Base-by-base conservation (phyloP, 2,113 vertebrate genomes). In the Solea solea region DNA sequence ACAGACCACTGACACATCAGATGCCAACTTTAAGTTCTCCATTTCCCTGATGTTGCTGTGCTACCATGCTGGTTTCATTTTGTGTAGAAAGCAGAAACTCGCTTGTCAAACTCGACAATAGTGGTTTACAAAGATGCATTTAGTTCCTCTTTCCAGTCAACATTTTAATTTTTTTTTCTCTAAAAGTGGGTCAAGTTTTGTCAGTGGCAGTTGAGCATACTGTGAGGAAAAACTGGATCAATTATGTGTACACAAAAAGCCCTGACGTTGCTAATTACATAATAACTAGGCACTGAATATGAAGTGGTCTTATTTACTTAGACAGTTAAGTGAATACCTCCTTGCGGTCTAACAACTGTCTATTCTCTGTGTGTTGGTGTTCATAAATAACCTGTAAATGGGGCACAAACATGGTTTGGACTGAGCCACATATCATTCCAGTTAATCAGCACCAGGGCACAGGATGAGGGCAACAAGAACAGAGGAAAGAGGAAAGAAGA, bases 31-130 rank as follows among this genome's bases (percentile, higher is more conserved):
- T 34, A 34, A 39, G 25, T 67, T 69, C 40, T 66, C 12, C 34
- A 21, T 61, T 39, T n/a, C 4, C 52, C 7, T 9, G 25, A n/a
- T 54, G 41, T 63, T 28, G 21, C 42, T 28, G 42, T 44, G 44
- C 39, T 52, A 61, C 49, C 57, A 5, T 10, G 13, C n/a, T 52
- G n/a, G 84, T 80, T 84, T 80, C 44, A 73, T 76, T 60, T 87
- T 76, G 62, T 76, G 56, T 8, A 72, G 15, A 86, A 81, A 81
- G 81, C 46, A 81, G 81, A 72, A 81, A 76, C 53, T n/a, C 60
- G 39, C 51, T 25, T 7, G 46, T 53, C 15, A 60, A 40, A 25
- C 3, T 60, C 10, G 13, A 10, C 40, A 51, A 3, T 1, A 2
- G 42, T 7, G 14, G 59, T 65, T 67, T 25, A 9, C 41, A 39